These are phyloP conservation scores for Boloria euphrosyne DNA, from an alignment of 2,888 invertebrate species.

Conservation along the genomic window DNA sequence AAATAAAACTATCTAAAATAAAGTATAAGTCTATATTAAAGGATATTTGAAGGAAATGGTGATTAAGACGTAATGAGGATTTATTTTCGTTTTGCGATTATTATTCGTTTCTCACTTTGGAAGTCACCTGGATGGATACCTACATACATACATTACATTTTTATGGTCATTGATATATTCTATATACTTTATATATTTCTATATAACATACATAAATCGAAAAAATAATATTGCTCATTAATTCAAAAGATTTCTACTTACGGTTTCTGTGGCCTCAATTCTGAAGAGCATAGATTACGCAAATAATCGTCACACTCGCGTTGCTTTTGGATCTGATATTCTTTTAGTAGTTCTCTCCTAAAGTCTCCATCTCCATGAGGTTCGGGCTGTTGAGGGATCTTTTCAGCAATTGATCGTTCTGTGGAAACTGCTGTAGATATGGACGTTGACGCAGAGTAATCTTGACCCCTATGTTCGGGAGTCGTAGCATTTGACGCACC, in stretches of 20 bases:
- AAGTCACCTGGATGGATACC: neutral
- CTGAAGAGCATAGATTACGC: slow-evolving; percentile 70
- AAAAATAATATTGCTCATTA: no score
- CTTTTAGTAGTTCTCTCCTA: slow-evolving; percentile 88
- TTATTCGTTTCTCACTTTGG: neutral
- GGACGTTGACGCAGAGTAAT: slow-evolving; percentile 84
- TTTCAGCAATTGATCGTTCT: slow-evolving; percentile 68
- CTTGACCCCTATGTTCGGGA: slow-evolving; percentile 86
- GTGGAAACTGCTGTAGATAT: slow-evolving; percentile 87
- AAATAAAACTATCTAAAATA: no score
- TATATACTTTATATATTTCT: no score
- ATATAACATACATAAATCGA: no score
- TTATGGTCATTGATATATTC: neutral
- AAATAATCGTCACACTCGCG: slow-evolving; percentile 80
- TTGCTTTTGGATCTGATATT: slow-evolving; percentile 90
- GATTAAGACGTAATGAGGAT: no score
- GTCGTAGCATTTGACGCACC: slow-evolving; percentile 82
- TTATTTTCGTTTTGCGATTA: no score
- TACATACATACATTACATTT: neutral
- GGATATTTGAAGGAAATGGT: no score
- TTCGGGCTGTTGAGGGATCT: slow-evolving; percentile 55
- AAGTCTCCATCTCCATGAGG: slow-evolving; percentile 65
- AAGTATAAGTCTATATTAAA: no score
- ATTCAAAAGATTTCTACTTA: slow-evolving; percentile 48
- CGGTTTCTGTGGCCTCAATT: slow-evolving; percentile 67